Evolutionary conservation across 2,797 vertebrate genomes (phyloP), one percentile per base, ranked within the genome.

Genomic region (Tapirus indicus): DNA sequence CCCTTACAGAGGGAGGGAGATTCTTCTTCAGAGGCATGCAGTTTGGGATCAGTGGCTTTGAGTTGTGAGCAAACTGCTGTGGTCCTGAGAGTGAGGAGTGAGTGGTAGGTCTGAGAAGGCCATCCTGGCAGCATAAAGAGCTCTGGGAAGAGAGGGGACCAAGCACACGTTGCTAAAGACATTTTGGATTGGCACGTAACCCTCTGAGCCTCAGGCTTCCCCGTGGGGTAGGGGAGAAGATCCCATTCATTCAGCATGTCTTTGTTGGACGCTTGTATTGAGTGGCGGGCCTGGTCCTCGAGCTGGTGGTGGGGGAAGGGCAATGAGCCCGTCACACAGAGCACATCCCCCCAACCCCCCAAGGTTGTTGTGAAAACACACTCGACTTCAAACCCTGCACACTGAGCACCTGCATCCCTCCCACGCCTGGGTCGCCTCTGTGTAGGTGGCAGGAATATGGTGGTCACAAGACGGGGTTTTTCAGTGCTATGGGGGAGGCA

Each of bases 261-360:
- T 93, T 93, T 90, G 6, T 13, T 66, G 44, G 71, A 29, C 0
- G 0, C 52, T 4, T 68, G 1, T 52, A 29, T 21, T n/a, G 32
- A 92, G 23, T 83, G 18, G 32, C 38, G 52, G 72, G 38, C 41
- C 58, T 32, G 56, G 32, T 56, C 49, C 83, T 69, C 5, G 1
- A 23, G 54, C 13, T 75, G 20, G 12, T 62, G 16, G 2, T 60
- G 29, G 35, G 17, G 11, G 7, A 47, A 27, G 25, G 71, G 41
- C 87, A 77, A 4, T 56, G 64, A 72, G 23, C 62, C 84, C 13
- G 38, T 47, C 62, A 44, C 62, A 62, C n/a, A 2, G 1, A 80
- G 56, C 54, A 72, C 10, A 64, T 62, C 64, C 52, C 14, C 32
- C 25, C 0, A 1, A 62, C 64, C 52, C 14, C 32, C 25, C 0